These are phyloP conservation scores for Acanthosepion lycidas DNA, from an alignment of 2,888 invertebrate species.

Conservation along the genomic window DNA sequence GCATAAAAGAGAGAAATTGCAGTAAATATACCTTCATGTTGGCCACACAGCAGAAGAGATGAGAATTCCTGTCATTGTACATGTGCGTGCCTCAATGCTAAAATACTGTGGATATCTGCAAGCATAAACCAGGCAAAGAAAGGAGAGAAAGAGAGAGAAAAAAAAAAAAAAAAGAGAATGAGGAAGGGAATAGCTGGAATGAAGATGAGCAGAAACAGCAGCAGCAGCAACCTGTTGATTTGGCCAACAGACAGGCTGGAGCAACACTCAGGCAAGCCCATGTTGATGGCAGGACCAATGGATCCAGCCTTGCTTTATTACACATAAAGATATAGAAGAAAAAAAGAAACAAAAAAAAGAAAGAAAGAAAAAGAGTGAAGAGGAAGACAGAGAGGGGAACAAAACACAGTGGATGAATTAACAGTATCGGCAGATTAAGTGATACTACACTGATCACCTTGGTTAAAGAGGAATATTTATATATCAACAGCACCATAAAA, in stretches of 20 bases:
- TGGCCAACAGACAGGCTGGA: not conserved
- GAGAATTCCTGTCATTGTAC: not conserved
- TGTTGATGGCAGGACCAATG: not conserved
- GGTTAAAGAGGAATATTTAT: not conserved
- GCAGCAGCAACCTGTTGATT: not conserved
- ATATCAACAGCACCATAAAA: not conserved
- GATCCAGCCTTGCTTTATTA: not conserved
- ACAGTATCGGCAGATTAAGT: not conserved
- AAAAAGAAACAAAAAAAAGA: not conserved
- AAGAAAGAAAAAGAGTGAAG: not conserved
- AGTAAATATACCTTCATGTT: not conserved
- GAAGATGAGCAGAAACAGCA: not conserved
- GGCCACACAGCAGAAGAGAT: not conserved
- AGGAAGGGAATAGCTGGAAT: slow-evolving; percentile 37
- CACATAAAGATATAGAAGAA: not conserved
- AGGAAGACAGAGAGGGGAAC: not conserved
- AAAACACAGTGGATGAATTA: not conserved
- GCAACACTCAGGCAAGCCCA: not conserved
- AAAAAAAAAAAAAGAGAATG: not conserved
- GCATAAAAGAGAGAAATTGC: not conserved
- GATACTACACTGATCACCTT: not conserved
- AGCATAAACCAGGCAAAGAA: not conserved
- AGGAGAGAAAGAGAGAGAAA: slow-evolving; percentile 17
- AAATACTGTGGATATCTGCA: not conserved
- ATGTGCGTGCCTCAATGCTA: not conserved